Base-by-base conservation (phyloP, 2,797 vertebrate genomes). In the Pipistrellus kuhlii region DNA sequence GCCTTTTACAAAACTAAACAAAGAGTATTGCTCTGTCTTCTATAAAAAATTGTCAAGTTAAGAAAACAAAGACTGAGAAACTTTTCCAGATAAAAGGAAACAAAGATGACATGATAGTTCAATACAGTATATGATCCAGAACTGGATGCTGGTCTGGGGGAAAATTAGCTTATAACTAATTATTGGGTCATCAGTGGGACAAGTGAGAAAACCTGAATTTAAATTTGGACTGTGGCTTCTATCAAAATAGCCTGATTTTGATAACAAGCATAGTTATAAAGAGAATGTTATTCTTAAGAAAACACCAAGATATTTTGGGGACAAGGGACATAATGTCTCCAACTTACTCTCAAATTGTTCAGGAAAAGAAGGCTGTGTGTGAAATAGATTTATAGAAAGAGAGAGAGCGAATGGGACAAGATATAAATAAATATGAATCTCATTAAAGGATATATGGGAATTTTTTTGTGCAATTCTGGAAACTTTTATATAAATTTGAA, bases 221-320 rank as follows among this genome's bases (percentile, higher is more conserved):
- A 92, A 93, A 80, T 86, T 87, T 80, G 89, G n/a, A 55, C 66
- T 62, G 23, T 84, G 12, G 17, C 27, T 62, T 68, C 64, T 72
- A 12, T 23, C 81, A 66, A 66, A 66, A 32, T 15, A 32, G 59
- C 21, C 12, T 73, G 8, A 75, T 44, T 85, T 72, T 80, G 13
- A 59, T 69, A 85, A 88, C 35, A 95, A 59, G n/a, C 48, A 59
- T 48, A 41, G 76, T 85, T 66, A 80, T 85, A 85, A 94, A 59
- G 27, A 73, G 57, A 81, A 80, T 59, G n/a, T 46, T 35, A 20
- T 68, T 75, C 46, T 59, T 86, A 23, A 69, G 51, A 75, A 82
- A 69, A 91, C 51, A 51, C 6, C 21, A 38, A 87, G 59, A 48
- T 32, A 62, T 51, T 66, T 59, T 13, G 27, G 57, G 25, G 8